A percentile compares a stretch with the other conserved stretches of the same genome.
Evolutionary conservation across 2,888 invertebrate genomes (phyloP).

Genomic region (Metalampra italica): DNA sequence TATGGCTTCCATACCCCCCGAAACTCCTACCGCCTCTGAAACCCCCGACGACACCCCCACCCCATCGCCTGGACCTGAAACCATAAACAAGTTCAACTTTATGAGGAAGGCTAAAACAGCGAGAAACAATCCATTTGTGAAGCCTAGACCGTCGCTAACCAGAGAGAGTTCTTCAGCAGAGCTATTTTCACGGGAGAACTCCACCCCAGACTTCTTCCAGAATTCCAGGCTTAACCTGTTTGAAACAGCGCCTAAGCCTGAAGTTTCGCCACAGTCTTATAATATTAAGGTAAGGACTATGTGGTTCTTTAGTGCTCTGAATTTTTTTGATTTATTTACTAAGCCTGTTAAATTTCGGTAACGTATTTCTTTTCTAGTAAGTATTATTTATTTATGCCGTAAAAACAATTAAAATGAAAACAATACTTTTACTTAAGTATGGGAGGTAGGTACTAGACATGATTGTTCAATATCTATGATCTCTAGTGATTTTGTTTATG

Average conservation of each 20-base stretch:
- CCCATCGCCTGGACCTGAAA: slow-evolving; percentile 43
- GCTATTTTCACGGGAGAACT: slow-evolving; percentile 61
- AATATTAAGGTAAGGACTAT: slow-evolving; percentile 45
- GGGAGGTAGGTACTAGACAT: too few species aligned
- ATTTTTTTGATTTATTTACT: neutral
- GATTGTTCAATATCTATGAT: too few species aligned
- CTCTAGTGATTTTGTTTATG: too few species aligned
- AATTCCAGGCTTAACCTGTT: slow-evolving; percentile 66
- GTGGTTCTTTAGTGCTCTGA: neutral
- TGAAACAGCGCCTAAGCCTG: slow-evolving; percentile 63
- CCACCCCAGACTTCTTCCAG: slow-evolving; percentile 65
- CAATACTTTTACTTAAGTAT: too few species aligned
- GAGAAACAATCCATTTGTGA: slow-evolving; percentile 63
- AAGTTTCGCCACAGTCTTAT: slow-evolving; percentile 25
- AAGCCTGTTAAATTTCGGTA: too few species aligned
- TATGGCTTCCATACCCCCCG: slow-evolving; percentile 28
- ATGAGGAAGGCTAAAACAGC: slow-evolving; percentile 48
- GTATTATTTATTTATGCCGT: too few species aligned
- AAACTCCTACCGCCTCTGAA: slow-evolving; percentile 33
- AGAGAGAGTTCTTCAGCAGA: slow-evolving; percentile 65
- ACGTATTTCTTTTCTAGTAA: too few species aligned
- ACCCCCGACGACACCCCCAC: slow-evolving; percentile 47
- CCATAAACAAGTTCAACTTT: slow-evolving; percentile 59
- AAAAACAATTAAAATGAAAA: too few species aligned
- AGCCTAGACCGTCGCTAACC: slow-evolving; percentile 53